These are phyloP conservation scores for Anguilla anguilla DNA, from an alignment of 2,797 vertebrate genomes.

Conservation along the genomic window DNA sequence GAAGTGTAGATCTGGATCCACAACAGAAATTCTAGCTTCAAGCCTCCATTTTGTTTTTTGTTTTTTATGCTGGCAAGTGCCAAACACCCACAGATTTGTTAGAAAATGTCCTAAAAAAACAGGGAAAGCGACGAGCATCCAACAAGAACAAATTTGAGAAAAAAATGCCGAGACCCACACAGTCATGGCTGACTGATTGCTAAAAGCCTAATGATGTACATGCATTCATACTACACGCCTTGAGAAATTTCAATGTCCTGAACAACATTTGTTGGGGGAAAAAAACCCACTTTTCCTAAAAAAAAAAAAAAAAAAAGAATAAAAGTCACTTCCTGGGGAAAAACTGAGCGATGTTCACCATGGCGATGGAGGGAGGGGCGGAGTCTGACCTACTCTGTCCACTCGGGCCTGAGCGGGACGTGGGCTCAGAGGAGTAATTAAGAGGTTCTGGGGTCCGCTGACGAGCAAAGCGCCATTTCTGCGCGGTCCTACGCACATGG, in stretches of 20 bases:
- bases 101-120: background rate
- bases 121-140: background rate
- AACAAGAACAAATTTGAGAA: too few relatives aligned
- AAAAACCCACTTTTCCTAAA: background rate
- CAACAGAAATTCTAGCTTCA: background rate
- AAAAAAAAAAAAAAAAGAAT: too few relatives aligned
- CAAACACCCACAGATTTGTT: background rate
- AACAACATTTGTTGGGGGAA: background rate
- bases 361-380: too few relatives aligned
- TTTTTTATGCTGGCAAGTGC: background rate
- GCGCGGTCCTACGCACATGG: too few relatives aligned
- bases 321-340: too few relatives aligned
- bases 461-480: too few relatives aligned
- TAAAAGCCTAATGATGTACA: background rate
- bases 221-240: background rate
- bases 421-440: too few relatives aligned
- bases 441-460: too few relatives aligned
- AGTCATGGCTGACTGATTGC: background rate
- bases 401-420: too few relatives aligned
- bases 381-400: too few relatives aligned
- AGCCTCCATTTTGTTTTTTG: background rate
- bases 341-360: too few relatives aligned
- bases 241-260: background rate
- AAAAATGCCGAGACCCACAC: background rate
- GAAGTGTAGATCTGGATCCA: background rate